Evolutionary conservation across 2,888 invertebrate genomes (phyloP), one percentile per base, ranked within the genome.

Genomic region (Mimachlamys varia): DNA sequence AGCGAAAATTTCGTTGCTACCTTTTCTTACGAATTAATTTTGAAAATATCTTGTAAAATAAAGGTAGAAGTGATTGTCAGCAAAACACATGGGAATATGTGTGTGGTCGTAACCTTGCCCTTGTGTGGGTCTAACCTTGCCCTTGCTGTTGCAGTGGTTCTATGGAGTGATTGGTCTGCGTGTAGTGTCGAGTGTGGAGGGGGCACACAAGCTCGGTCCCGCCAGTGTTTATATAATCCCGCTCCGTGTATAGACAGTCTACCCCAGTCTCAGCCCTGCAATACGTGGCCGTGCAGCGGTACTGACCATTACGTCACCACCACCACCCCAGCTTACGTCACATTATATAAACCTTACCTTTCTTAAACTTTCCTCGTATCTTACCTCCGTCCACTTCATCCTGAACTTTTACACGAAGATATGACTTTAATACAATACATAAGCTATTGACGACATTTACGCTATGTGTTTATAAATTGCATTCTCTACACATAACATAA

Each of bases 111-210:
- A 58, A 58, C 58, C 58, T 58, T n/a, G 58, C 58, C 19, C 58
- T 76, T 27, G 12, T 15, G 12, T 53, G 15, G 53, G 53, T 15
- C 53, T 53, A 58, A 58, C 58, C 58, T 58, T n/a, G 58, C 58
- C 19, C 58, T 76, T 27, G 12, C 76, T 33, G 27, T 76, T 76
- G 76, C 22, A 76, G 76, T 76, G 92, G 90, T 89, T 53, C 89
- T 90, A 5, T 94, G 94, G 94, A 91, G 89, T 22, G 90, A 37
- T 7, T 94, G 94, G 94, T 90, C 88, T 55, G 91, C 88, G 53
- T 93, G 93, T 93, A 90, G 90, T 88, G 91, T 92, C 92, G 93
- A 92, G 22, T 94, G 94, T 89, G 94, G 94, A 37, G 93, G 92
- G 49, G 93, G 93, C 15, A 89, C 87, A 37, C 93, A 92, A 76